phyloP scores from a whole-genome alignment of 92 coral and sea anemone species.

The Desmophyllum pertusum region DNA sequence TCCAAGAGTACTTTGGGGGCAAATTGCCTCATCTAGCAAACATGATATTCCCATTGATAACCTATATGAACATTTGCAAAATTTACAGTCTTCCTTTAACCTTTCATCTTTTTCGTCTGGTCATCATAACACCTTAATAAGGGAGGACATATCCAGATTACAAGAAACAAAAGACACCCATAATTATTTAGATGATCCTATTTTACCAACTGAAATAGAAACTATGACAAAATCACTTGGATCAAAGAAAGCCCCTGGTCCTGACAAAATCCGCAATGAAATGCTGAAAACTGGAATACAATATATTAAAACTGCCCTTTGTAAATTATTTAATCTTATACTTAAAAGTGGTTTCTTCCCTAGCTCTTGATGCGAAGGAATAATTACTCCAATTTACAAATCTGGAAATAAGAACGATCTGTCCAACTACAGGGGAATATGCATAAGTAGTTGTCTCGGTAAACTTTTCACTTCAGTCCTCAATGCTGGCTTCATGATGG shows the following conservation, averaged over 20 bases:
- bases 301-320: background rate
- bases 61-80: conserved; percentile 2
- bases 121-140: background rate
- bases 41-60: background rate
- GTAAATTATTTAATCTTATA: background rate
- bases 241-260: conserved; percentile 2
- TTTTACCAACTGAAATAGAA: background rate
- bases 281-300: background rate
- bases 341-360: background rate
- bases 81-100: background rate
- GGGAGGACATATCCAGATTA: background rate
- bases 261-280: conserved; percentile 2
- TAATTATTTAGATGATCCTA: background rate
- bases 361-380: too few species aligned
- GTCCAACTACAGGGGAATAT: conserved; percentile 8
- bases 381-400: too few species aligned
- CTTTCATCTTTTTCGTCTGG: background rate
- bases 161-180: conserved; percentile 2
- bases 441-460: conserved; percentile 6
- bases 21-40: background rate
- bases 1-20: background rate
- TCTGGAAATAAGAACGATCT: conserved; percentile 4
- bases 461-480: too few species aligned
- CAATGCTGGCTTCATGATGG: too few species aligned
- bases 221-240: background rate